A percentile compares a stretch with the other conserved stretches of the same genome.
Evolutionary conservation across 2,888 invertebrate species (phyloP).

Genomic region (Drosophila subquinaria): DNA sequence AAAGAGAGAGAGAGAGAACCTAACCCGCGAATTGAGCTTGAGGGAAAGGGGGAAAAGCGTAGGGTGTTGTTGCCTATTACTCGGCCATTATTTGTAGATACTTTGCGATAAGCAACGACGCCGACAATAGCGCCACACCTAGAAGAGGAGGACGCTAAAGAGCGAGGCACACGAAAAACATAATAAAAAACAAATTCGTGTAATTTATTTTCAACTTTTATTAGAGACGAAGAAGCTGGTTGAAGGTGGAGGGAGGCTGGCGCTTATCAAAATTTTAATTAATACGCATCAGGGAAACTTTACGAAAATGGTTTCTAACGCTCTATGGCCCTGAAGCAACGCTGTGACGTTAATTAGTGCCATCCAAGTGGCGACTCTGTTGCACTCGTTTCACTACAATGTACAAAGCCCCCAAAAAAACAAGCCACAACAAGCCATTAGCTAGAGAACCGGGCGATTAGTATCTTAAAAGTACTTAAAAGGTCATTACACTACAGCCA

Average conservation of each 20-base stretch:
- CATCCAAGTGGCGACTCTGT: conserved; percentile 75
- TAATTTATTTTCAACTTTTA: conserved; percentile 78
- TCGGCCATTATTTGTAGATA: conserved; percentile 79
- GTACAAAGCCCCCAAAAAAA: conserved; percentile 42
- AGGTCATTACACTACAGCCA: conserved; percentile 75
- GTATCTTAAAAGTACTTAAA: conserved; percentile 81
- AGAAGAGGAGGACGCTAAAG: conserved; percentile 39
- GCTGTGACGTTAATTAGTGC: conserved; percentile 74
- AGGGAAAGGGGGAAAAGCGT: conserved; percentile 31
- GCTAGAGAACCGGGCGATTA: conserved; percentile 71
- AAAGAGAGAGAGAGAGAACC: conserved; percentile 17
- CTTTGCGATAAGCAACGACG: conserved; percentile 69
- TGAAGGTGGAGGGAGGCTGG: conserved; percentile 21
- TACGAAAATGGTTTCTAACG: conserved; percentile 69
- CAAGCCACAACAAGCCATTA: conserved; percentile 80
- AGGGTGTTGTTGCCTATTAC: conserved; percentile 65
- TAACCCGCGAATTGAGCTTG: conserved; percentile 7
- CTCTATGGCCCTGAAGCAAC: conserved; percentile 64
- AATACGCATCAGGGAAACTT: conserved; percentile 80
- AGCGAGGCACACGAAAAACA: conserved; percentile 22
- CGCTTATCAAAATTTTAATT: conserved; percentile 80
- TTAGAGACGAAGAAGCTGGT: conserved; percentile 41
- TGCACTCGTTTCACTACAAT: conserved; percentile 61
- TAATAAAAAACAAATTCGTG: conserved; percentile 65
- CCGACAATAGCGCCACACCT: conserved; percentile 73